Conservation (phyloP, 2,888 invertebrate genomes). For the Cepaea hortensis region DNA sequence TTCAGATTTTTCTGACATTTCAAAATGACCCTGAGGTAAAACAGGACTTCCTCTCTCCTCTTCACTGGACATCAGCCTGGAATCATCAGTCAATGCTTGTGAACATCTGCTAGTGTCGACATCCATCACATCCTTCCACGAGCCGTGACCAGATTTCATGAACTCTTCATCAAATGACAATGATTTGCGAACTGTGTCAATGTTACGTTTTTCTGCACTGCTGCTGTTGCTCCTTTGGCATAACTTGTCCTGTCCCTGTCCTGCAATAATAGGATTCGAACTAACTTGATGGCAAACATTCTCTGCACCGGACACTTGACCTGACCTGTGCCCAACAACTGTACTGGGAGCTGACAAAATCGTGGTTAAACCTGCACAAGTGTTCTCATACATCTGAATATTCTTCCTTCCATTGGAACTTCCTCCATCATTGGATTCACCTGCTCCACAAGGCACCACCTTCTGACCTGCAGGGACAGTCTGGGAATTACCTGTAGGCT, state of each 20-base stretch:
- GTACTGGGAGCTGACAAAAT: too few species aligned
- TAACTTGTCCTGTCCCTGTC: not conserved
- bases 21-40: constrained; percentile 51
- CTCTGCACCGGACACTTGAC: too few species aligned
- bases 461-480: not conserved
- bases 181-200: constrained; percentile 63
- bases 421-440: not conserved
- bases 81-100: constrained; percentile 51
- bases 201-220: not conserved
- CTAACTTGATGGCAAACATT: not conserved
- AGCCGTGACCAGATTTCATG: constrained; percentile 30
- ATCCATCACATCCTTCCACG: constrained; percentile 40
- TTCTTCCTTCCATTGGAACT: not conserved
- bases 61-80: constrained; percentile 57
- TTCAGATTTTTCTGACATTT: constrained; percentile 27
- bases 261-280: not conserved
- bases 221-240: not conserved
- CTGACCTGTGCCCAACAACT: not conserved
- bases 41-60: constrained; percentile 64
- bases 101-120: constrained; percentile 16
- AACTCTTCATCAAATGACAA: constrained; percentile 65
- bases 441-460: not conserved
- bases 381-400: constrained; percentile 17
- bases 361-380: not conserved
- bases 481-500: not conserved